A percentile compares a stretch with the other conserved stretches of the same genome.
Evolutionary conservation across 2,113 vertebrate genomes (phyloP).

Genomic region (Clarias gariepinus): DNA sequence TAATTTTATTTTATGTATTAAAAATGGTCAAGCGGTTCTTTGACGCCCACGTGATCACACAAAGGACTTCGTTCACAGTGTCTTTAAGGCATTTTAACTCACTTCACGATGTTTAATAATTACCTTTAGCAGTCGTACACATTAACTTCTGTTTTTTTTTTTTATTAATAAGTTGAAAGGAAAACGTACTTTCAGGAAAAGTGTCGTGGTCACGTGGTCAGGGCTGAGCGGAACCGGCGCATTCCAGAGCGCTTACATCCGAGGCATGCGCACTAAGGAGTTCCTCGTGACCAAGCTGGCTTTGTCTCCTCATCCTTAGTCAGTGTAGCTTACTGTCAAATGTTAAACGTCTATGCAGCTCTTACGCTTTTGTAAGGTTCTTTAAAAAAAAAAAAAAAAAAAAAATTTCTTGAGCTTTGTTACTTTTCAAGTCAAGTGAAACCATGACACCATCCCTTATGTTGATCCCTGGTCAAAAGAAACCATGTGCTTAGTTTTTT

Average conservation of each 20-base stretch:
- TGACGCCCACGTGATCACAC: not conserved
- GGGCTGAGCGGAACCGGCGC: not conserved
- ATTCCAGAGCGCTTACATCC: slow-evolving; percentile 32
- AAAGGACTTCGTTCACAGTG: not conserved
- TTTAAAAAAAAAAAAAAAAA: not conserved
- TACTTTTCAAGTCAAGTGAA: not conserved
- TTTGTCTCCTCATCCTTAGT: not conserved
- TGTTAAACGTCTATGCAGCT: not conserved
- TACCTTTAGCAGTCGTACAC: not conserved
- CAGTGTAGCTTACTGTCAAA: not conserved
- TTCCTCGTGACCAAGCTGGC: slow-evolving; percentile 16
- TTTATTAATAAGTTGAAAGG: not conserved
- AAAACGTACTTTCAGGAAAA: not conserved
- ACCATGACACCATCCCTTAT: not conserved
- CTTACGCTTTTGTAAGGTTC: not conserved
- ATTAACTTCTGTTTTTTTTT: not conserved
- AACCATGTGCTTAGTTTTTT: not conserved
- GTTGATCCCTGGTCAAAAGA: not conserved
- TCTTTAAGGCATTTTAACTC: not conserved
- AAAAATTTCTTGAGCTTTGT: not conserved
- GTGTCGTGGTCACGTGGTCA: slow-evolving; percentile 29
- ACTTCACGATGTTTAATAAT: not conserved
- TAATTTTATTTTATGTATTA: not conserved
- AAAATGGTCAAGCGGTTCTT: too few relatives aligned
- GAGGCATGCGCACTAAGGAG: not conserved